These are phyloP conservation scores for Cuculus canorus DNA, from an alignment of 2,797 vertebrate species.

Conservation along the genomic window DNA sequence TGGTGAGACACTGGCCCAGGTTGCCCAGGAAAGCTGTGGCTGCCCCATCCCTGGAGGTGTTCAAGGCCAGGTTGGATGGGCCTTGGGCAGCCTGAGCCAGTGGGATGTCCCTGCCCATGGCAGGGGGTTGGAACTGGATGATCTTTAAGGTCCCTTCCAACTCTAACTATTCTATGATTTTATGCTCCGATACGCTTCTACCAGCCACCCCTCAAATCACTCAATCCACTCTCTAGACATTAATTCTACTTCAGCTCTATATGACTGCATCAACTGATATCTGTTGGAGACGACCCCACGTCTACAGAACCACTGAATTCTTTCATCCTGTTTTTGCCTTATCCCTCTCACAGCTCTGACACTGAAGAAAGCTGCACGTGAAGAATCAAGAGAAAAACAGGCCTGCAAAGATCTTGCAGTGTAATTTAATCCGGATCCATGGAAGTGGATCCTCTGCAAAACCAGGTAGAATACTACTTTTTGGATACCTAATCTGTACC, in stretches of 20 bases:
- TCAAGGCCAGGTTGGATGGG: no score
- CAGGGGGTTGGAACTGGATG: no score
- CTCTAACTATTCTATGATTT: no score
- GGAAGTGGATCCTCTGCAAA: background rate
- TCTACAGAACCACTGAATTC: background rate
- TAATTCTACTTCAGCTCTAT: background rate
- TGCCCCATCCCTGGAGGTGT: no score
- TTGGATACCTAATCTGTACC: background rate
- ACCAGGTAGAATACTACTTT: background rate
- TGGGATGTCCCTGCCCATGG: no score
- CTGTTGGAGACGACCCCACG: background rate
- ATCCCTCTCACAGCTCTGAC: background rate
- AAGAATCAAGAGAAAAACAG: background rate
- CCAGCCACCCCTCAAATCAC: background rate
- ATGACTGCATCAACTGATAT: background rate
- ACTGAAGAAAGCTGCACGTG: background rate
- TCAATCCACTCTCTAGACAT: background rate
- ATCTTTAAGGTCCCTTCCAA: no score
- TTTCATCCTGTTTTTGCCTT: background rate
- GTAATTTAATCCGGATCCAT: background rate
- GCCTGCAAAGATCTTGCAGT: background rate
- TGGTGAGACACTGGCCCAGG: no score
- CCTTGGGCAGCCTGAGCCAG: no score
- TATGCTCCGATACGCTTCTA: background rate
- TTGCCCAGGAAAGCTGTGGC: no score